A percentile compares a stretch with the other conserved stretches of the same genome.
Evolutionary conservation across 1,140 invertebrate species (phyloP).

Genomic region (Anastrepha obliqua): DNA sequence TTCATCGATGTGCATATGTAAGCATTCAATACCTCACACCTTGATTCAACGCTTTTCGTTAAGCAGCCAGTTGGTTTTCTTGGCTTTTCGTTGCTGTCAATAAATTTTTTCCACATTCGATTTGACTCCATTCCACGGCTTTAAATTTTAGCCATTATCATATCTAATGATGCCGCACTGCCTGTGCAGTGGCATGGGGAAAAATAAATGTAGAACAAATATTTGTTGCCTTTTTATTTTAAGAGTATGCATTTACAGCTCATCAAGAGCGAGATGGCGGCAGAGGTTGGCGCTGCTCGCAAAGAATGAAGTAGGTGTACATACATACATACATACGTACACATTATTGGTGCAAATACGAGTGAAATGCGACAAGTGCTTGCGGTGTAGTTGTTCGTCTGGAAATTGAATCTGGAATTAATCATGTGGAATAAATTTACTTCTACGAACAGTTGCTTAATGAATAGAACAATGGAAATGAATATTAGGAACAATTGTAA

Average conservation of each 20-base stretch:
- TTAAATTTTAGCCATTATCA: constrained; percentile 61
- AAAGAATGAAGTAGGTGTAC: too few relatives aligned
- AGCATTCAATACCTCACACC: background rate
- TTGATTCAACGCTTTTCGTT: background rate
- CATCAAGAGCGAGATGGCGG: background rate
- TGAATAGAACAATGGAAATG: background rate
- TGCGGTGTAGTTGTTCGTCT: constrained; percentile 54
- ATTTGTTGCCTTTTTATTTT: constrained; percentile 57
- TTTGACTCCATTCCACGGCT: background rate
- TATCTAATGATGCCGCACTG: constrained; percentile 62
- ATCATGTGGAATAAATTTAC: constrained; percentile 68
- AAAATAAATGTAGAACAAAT: constrained; percentile 63
- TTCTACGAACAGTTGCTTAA: constrained; percentile 41
- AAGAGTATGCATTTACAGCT: background rate
- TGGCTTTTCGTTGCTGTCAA: constrained; percentile 4
- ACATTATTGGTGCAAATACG: too few relatives aligned
- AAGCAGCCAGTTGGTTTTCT: background rate
- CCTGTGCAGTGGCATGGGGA: background rate
- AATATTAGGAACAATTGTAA: background rate
- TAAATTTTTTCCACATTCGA: constrained; percentile 28
- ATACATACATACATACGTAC: too few relatives aligned
- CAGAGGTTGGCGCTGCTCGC: too few relatives aligned
- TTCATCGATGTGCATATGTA: too few relatives aligned
- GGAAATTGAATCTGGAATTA: constrained; percentile 66
- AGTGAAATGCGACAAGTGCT: background rate